Base-by-base conservation (phyloP, 2,888 invertebrate genomes). In the Lepidocyrtinus sp. region DNA sequence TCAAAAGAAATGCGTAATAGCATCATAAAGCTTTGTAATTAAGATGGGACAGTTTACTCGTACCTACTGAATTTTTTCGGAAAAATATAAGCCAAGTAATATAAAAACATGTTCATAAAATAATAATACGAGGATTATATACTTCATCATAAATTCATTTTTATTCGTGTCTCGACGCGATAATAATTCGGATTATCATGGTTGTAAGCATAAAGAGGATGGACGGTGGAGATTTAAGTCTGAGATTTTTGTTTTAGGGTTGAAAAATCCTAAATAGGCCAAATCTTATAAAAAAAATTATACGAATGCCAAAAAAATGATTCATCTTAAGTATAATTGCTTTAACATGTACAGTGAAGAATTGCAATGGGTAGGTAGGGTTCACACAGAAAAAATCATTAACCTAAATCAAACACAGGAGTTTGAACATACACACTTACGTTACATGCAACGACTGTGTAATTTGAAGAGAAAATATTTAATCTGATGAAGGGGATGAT, bases 181-280 rank as follows among this genome's bases (percentile, higher is more conserved):
- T 71, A 74, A 75, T 80, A 72, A 81, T 81, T 81, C 72, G 71
- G 81, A 81, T 81, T 75, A 75, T 65, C 67, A 81, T 71, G 81
- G 70, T 63, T 75, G 70, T 71, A 36, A 71, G 81, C 75, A 71
- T 75, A 75, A 81, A 75, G 75, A 74, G 67, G 59, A 67, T 55
- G 55, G 55, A 55, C 55, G n/a, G 17, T 55, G 15, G 2, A 55
- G 55, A 55, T 55, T 9, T 55, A 55, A 55, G 15, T 55, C 55
- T 55, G 7, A 55, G 7, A 55, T 55, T 55, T 55, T n/a, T 55
- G n/a, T 5, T 55, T 7, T 3, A 55, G 55, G 55, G 55, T n/a
- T 55, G 55, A 55, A 55, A 55, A 55, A 55, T 55, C 55, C 55
- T 55, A 55, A 55, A 55, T 55, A 55, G 55, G 55, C 9, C 55